These are phyloP conservation scores for Cyphomyrmex costatus DNA, from an alignment of 1,140 invertebrate species.

Conservation along the genomic window DNA sequence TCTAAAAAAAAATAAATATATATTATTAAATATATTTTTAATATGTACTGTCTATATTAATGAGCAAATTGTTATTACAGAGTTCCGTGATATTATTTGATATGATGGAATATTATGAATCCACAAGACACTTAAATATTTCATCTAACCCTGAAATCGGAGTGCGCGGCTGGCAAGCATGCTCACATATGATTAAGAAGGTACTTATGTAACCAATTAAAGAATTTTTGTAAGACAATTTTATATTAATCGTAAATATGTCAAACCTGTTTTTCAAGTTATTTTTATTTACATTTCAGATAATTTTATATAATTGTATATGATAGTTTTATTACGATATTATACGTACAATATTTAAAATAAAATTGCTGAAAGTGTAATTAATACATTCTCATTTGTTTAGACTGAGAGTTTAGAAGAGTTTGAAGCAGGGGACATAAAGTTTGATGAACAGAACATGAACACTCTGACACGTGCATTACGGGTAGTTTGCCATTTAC, in stretches of 20 bases:
- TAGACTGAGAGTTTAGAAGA: conserved; percentile 91
- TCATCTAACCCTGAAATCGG: conserved; percentile 92
- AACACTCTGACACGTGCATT: conserved; percentile 91
- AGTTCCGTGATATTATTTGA: conserved; percentile 92
- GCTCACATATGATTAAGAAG: conserved; percentile 93
- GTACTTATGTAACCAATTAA: conserved; percentile 82
- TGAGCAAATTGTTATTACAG: conserved; percentile 76
- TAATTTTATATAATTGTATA: background rate
- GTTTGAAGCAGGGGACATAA: conserved; percentile 90
- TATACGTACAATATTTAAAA: conserved; percentile 25
- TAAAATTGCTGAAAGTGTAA: conserved; percentile 30
- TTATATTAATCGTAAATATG: background rate
- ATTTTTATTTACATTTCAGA: conserved; percentile 15
- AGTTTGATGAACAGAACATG: conserved; percentile 90
- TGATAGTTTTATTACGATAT: background rate
- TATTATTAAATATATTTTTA: conserved; percentile 11
- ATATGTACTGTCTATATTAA: conserved; percentile 4
- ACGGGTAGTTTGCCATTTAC: conserved; percentile 89
- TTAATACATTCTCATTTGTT: conserved; percentile 69
- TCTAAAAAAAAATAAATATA: conserved; percentile 43
- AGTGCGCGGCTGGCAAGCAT: conserved; percentile 93
- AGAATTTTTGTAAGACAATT: background rate
- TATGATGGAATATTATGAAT: conserved; percentile 97
- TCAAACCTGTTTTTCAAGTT: conserved; percentile 18
- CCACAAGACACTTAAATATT: conserved; percentile 92